Conservation (phyloP, 2,113 vertebrate genomes). For the Gracilinanus agilis region DNA sequence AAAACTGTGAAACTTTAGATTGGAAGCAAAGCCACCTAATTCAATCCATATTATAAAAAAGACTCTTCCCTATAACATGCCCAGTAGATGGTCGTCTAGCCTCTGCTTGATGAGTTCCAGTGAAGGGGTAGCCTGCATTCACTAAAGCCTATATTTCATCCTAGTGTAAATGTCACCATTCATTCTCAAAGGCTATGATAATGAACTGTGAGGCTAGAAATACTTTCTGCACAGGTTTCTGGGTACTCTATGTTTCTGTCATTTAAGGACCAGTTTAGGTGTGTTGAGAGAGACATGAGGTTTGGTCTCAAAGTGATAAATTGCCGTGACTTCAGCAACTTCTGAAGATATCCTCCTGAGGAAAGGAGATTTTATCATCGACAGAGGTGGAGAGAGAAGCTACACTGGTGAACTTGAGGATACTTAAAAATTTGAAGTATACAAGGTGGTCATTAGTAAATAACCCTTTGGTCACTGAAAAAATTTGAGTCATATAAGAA, state of each 20-base stretch:
- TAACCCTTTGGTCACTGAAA: not conserved
- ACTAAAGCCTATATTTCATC: not conserved
- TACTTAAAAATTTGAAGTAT: not conserved
- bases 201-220: not conserved
- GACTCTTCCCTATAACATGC: not conserved
- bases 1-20: not conserved
- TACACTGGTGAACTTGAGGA: not conserved
- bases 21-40: not conserved
- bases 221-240: not conserved
- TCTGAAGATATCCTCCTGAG: not conserved
- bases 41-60: not conserved
- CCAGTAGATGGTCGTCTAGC: not conserved
- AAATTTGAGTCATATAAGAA: slow-evolving; percentile 13
- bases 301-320: not conserved
- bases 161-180: not conserved
- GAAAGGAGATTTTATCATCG: not conserved
- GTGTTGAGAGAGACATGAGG: not conserved
- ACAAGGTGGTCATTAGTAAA: not conserved
- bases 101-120: not conserved
- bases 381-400: not conserved
- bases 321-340: not conserved
- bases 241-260: not conserved
- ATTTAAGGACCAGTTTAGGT: not conserved
- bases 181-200: not conserved
- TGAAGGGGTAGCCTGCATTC: not conserved